These are phyloP conservation scores for Parazoanthus swiftii DNA, from an alignment of 92 coral and sea anemone species.

Conservation along the genomic window DNA sequence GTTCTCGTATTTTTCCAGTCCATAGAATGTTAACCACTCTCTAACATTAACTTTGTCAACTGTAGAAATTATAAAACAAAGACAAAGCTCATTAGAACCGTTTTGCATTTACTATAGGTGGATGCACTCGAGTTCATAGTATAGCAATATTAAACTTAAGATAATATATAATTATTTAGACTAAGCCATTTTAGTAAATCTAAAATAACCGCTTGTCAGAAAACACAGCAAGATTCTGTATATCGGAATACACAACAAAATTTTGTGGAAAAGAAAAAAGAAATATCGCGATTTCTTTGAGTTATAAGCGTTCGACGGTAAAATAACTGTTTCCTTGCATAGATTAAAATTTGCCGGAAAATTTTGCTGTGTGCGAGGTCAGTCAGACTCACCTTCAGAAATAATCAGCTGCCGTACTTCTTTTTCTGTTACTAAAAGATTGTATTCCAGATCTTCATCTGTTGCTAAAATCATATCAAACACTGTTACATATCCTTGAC, in stretches of 20 bases:
- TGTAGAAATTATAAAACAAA: slow-evolving; percentile 25
- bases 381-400: slow-evolving; percentile 65
- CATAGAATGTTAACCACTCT: slow-evolving; percentile 54
- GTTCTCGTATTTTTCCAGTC: slow-evolving; percentile 35
- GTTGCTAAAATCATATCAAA: slow-evolving; percentile 50
- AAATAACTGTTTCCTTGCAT: neutral
- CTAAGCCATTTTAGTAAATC: no score
- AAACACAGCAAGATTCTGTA: neutral
- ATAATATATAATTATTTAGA: neutral
- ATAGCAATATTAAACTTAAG: neutral
- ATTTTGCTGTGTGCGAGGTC: neutral
- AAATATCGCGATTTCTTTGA: neutral
- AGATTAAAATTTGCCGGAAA: neutral
- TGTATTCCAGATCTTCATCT: slow-evolving; percentile 50
- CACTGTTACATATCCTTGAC: slow-evolving; percentile 59
- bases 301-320: neutral
- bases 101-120: neutral
- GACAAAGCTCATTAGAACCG: neutral
- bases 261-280: no score
- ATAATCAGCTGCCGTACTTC: slow-evolving; percentile 56
- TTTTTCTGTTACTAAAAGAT: slow-evolving; percentile 24
- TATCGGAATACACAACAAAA: no score
- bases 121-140: neutral
- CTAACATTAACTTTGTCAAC: slow-evolving; percentile 35
- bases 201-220: neutral